Percentiles rank a stretch among this genome's conserved stretches.
These are phyloP conservation scores for Rhyacophila evoluta DNA, from an alignment of 2,888 invertebrate genomes.

Conservation along the genomic window DNA sequence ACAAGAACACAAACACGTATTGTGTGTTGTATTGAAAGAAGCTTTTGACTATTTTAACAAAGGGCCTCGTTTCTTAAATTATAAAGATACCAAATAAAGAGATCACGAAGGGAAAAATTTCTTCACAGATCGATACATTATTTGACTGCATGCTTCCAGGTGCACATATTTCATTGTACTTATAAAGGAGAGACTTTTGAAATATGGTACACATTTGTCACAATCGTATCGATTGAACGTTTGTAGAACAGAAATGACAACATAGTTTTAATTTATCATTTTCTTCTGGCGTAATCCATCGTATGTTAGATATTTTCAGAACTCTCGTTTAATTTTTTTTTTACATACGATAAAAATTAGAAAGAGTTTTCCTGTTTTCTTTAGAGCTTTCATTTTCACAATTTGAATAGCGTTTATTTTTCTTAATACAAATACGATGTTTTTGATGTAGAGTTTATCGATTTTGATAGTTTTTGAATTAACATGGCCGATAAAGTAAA, in stretches of 20 bases:
- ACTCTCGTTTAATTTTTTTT: too few species aligned
- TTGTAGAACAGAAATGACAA: background rate
- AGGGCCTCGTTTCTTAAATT: slow-evolving; percentile 23
- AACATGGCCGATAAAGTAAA: too few species aligned
- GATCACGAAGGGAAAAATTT: slow-evolving; percentile 38
- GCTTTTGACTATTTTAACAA: slow-evolving; percentile 5
- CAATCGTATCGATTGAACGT: background rate
- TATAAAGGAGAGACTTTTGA: background rate
- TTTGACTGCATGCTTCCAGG: slow-evolving; percentile 16
- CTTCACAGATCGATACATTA: background rate
- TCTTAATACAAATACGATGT: too few species aligned
- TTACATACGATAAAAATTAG: too few species aligned
- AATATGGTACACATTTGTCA: background rate
- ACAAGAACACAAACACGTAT: slow-evolving; percentile 36
- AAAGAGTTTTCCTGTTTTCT: too few species aligned
- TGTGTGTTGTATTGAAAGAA: slow-evolving; percentile 31
- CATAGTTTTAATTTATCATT: too few species aligned
- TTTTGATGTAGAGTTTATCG: too few species aligned
- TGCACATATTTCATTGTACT: background rate
- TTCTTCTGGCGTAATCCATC: too few species aligned
- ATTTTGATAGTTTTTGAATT: too few species aligned
- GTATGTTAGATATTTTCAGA: too few species aligned
- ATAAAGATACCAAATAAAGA: slow-evolving; percentile 36
- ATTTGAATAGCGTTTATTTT: too few species aligned
- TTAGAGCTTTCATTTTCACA: too few species aligned